Base-by-base conservation (phyloP, 2,888 invertebrate genomes). In the Drosophila limbata region DNA sequence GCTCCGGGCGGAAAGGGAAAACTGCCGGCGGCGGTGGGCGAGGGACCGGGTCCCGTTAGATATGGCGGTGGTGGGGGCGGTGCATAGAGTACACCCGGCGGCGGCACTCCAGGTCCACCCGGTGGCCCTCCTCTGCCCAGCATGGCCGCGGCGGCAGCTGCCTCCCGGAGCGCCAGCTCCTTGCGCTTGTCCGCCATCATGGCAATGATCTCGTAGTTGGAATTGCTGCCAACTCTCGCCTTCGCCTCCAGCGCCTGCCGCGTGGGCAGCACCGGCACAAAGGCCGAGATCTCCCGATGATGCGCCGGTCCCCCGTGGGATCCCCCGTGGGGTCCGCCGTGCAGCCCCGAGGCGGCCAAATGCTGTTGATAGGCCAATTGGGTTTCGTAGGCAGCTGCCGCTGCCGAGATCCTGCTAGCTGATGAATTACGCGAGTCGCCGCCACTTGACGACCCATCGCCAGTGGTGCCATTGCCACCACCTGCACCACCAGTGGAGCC, bases 151-250 rank as follows among this genome's bases (percentile, higher is more conserved):
- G 94, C 94, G 1, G 94, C 94, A 0, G 95, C 96, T 45, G 95
- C 96, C 89, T 96, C 96, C 17, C 96, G 93, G 53, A 96, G 92
- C 0, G 96, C 96, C 56, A 97, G 93, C 89, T 97, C 97, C 91
- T 97, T 97, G 65, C 96, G 94, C 90, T 97, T 97, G 90, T 97
- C 97, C 3, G 96, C 96, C 96, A 97, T 97, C 95, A 97, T 96
- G 40, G 97, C 97, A 94, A 97, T 96, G 80, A 97, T 94, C 90
- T 97, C 97, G 88, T 96, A 97, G 81, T 94, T 94, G 1, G 96
- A 89, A 37, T 84, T 89, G 82, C 94, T 93, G 68, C 94, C 93
- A 93, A 95, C 95, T 13, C 94, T 92, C 4, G 94, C 94, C 77
- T 95, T 94, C 28, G 79, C 84, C 37, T 79, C 79, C 86, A 96